Conservation (phyloP, 2,113 vertebrate species). For the Pseudorectes ferrugineus region DNA sequence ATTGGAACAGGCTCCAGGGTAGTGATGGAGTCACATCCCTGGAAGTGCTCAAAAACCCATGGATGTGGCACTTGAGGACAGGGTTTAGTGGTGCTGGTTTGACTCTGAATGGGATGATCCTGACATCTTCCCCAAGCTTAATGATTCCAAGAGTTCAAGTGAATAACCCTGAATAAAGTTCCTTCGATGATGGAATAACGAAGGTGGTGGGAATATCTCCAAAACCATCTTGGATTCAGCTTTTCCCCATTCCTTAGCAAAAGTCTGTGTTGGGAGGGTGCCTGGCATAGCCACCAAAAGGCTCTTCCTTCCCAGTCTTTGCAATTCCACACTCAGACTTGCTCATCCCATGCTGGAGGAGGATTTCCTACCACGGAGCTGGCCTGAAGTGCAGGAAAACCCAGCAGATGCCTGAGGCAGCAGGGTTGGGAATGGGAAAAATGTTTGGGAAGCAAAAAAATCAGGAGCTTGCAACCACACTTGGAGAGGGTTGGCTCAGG, state of each 20-base stretch:
- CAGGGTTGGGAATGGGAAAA: background rate
- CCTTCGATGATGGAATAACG: rapidly evolving
- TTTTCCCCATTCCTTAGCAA: background rate
- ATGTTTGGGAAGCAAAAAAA: background rate
- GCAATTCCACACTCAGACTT: background rate
- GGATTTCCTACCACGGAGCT: background rate
- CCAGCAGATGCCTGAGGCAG: background rate
- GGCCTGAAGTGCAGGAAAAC: background rate
- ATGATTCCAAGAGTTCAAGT: background rate
- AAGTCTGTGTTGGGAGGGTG: background rate
- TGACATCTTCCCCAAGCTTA: background rate
- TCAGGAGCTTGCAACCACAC: rapidly evolving
- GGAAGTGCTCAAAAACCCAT: background rate
- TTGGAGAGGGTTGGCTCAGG: background rate
- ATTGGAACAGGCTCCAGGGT: background rate
- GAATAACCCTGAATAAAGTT: background rate
- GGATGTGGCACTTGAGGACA: background rate
- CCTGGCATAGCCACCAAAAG: background rate
- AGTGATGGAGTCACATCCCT: background rate
- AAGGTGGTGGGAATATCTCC: background rate
- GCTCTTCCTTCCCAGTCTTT: background rate
- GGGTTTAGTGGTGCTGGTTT: background rate
- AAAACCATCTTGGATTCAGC: background rate
- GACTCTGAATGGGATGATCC: background rate
- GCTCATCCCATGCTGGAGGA: rapidly evolving